phyloP scores from a whole-genome alignment of 2,797 vertebrate genomes.

The Paedocypris micromegethes region DNA sequence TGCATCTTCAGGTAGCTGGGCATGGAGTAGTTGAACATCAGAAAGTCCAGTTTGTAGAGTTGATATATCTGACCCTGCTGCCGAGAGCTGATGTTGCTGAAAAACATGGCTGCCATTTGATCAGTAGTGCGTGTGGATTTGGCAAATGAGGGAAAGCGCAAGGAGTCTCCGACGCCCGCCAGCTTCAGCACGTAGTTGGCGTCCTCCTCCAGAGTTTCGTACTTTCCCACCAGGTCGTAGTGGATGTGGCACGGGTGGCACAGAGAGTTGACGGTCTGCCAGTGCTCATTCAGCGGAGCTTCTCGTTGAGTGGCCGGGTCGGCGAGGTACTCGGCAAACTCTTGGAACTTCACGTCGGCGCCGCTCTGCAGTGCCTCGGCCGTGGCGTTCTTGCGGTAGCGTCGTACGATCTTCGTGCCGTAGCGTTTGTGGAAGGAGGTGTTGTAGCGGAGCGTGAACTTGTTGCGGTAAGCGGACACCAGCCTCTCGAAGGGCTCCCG shows the following conservation, averaged over 20 bases:
- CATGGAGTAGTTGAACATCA: conserved; percentile 98
- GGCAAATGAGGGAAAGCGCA: conserved; percentile 90
- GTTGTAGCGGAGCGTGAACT: conserved; percentile 98
- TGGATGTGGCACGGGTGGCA: conserved; percentile 97
- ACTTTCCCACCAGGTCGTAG: conserved; percentile 96
- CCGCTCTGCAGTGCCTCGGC: conserved; percentile 85
- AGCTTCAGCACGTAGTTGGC: conserved; percentile 85
- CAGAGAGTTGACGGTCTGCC: conserved; percentile 92
- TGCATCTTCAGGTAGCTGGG: conserved; percentile 92
- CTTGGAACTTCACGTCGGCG: conserved; percentile 85
- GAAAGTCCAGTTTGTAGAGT: conserved; percentile 97
- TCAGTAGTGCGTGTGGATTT: conserved; percentile 98
- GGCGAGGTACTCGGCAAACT: conserved; percentile 89
- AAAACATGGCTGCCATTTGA: conserved; percentile 94
- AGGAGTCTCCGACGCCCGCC: conserved; percentile 75
- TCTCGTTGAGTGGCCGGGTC: conserved; percentile 89
- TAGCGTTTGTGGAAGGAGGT: conserved; percentile 96
- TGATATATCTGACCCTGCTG: conserved; percentile 89
- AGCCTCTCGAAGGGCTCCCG: conserved; percentile 94
- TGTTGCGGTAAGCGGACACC: conserved; percentile 96
- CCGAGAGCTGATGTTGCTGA: conserved; percentile 90
- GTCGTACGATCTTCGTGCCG: conserved; percentile 89
- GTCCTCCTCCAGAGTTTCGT: conserved; percentile 92
- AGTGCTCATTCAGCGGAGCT: conserved; percentile 95
- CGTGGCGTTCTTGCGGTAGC: conserved; percentile 92